Conservation (phyloP, 2,888 invertebrate genomes). For the Leptopilina syphax region DNA sequence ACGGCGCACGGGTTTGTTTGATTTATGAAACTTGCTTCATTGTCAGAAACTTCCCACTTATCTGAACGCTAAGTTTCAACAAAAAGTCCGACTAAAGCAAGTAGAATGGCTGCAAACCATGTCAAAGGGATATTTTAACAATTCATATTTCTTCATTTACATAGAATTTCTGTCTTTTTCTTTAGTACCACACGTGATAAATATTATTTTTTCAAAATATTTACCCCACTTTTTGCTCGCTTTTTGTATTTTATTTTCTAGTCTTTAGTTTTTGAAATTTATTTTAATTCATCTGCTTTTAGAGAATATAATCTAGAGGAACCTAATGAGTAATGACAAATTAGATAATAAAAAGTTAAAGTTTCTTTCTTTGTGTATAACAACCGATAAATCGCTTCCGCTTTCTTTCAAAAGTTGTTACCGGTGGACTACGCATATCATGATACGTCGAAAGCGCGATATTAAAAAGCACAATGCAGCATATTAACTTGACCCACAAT, state of each 20-base stretch:
- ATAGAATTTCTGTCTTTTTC: neutral
- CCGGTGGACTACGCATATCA: constrained; percentile 3
- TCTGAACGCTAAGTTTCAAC: constrained; percentile 11
- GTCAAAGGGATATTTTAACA: neutral
- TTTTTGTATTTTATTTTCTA: no score
- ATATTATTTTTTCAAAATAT: no score
- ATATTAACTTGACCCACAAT: constrained; percentile 53
- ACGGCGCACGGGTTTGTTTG: constrained; percentile 18
- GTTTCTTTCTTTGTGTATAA: no score
- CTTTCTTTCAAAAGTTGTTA: neutral
- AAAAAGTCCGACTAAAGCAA: neutral
- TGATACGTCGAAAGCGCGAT: constrained; percentile 28
- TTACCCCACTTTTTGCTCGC: no score
- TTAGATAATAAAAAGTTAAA: no score
- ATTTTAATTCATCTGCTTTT: no score
- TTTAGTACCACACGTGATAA: no score
- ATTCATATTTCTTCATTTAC: constrained; percentile 10
- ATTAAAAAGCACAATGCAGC: constrained; percentile 35
- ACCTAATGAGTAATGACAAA: no score
- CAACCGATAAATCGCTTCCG: neutral
- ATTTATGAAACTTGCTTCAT: constrained; percentile 21
- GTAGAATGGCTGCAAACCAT: neutral
- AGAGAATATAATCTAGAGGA: no score
- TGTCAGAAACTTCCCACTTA: constrained; percentile 27
- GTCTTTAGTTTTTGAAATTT: no score